phyloP scores from a whole-genome alignment of 2,113 vertebrate genomes.

The Octodon degus region DNA sequence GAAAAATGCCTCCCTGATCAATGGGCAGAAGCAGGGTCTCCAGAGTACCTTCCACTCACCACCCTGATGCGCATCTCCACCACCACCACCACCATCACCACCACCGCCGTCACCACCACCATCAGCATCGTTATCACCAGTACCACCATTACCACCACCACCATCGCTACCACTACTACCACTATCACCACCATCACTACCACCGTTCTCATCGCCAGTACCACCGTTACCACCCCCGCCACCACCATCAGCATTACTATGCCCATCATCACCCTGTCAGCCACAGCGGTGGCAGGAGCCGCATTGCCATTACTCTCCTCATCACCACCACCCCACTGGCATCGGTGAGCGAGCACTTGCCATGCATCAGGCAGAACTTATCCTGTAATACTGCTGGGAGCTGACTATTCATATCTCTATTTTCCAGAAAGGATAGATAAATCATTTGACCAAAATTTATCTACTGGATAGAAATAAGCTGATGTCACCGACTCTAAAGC shows the following conservation, averaged over 20 bases:
- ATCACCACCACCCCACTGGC: background rate
- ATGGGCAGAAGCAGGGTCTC: background rate
- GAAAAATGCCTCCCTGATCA: background rate
- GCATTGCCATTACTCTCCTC: too few species aligned
- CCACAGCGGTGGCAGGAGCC: background rate
- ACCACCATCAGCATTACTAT: too few species aligned
- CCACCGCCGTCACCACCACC: background rate
- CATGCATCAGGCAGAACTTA: background rate
- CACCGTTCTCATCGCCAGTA: too few species aligned
- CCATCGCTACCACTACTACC: background rate
- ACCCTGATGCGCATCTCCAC: fast-evolving
- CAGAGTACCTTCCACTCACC: background rate
- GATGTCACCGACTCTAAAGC: background rate
- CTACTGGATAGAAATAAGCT: background rate
- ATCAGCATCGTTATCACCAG: background rate
- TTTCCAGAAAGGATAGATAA: background rate
- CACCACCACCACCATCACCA: background rate
- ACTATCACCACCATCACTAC: background rate
- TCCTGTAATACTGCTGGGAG: background rate
- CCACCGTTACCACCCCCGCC: too few species aligned
- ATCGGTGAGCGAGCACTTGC: background rate
- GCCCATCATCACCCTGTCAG: background rate
- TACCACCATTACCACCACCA: fast-evolving
- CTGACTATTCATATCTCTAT: background rate
- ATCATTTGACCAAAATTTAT: background rate